Percentiles rank a stretch among this genome's conserved stretches.
phyloP scores from a whole-genome alignment of 2,888 invertebrate genomes.

The Brachyptera putata region DNA sequence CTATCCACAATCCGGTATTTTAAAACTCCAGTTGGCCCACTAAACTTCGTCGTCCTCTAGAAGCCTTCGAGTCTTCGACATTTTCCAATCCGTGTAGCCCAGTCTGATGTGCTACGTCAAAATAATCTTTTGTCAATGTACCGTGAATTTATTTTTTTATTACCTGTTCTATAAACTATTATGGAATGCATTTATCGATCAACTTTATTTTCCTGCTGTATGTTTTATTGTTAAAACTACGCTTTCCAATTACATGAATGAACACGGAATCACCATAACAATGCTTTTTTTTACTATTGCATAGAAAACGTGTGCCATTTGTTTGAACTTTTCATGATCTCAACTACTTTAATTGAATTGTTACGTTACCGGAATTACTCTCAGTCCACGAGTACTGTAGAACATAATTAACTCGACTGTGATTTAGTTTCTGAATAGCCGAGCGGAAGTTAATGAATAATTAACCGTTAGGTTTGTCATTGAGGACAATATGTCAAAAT shows the following conservation, averaged over 20 bases:
- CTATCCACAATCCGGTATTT: no score
- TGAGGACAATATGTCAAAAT: neutral
- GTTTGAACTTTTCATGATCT: neutral
- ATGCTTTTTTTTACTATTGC: neutral
- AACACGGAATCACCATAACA: neutral
- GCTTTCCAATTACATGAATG: neutral
- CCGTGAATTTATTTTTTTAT: no score
- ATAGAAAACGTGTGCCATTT: neutral
- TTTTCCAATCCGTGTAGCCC: no score
- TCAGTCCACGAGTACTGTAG: neutral
- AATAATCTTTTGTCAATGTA: no score
- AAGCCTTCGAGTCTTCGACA: no score
- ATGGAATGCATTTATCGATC: conserved; percentile 1
- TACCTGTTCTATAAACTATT: no score
- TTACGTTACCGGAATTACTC: conserved; percentile 7
- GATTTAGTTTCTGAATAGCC: neutral
- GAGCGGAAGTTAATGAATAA: conserved; percentile 7
- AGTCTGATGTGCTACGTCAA: no score
- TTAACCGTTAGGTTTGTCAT: neutral
- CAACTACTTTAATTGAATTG: conserved; percentile 6
- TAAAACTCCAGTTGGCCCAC: neutral
- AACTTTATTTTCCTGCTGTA: no score
- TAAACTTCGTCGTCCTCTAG: no score
- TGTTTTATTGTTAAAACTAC: neutral
- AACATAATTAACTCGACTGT: neutral